Percentiles rank a stretch among this genome's conserved stretches.
Conservation (phyloP, 2,113 vertebrate genomes). For the Urocolius indicus region DNA sequence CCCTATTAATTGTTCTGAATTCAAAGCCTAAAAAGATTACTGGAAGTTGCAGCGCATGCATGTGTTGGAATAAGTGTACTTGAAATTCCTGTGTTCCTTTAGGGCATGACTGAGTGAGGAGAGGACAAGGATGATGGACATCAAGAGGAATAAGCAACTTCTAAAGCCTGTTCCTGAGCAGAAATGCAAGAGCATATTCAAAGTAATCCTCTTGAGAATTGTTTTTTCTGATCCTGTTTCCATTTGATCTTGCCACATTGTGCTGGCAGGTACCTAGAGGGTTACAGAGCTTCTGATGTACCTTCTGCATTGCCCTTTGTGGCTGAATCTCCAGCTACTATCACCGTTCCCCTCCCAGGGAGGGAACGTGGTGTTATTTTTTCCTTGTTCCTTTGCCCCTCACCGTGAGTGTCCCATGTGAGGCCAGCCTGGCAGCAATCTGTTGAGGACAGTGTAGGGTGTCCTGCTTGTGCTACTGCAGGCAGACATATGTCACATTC, state of each 20-base stretch:
- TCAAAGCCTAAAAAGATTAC: neutral
- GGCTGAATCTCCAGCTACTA: neutral
- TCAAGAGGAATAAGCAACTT: neutral
- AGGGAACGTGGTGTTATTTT: neutral
- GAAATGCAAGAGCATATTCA: neutral
- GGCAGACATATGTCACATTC: fast-evolving
- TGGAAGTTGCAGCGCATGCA: neutral
- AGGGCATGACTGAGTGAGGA: neutral
- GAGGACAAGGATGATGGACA: neutral
- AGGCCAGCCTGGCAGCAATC: neutral
- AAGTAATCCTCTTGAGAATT: neutral
- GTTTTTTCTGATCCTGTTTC: neutral
- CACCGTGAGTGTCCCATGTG: fast-evolving
- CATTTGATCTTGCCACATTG: fast-evolving
- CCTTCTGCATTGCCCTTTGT: neutral
- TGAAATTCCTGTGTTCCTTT: neutral
- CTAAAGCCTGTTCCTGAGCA: neutral
- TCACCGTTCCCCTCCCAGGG: neutral
- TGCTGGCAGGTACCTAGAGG: neutral
- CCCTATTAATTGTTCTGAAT: neutral
- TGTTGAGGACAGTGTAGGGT: neutral
- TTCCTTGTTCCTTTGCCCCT: neutral
- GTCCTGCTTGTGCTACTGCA: neutral
- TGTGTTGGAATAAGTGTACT: fast-evolving
- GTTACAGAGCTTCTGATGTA: fast-evolving